Evolutionary conservation across 2,888 invertebrate genomes (phyloP).

Genomic region (Sicus ferrugineus): DNA sequence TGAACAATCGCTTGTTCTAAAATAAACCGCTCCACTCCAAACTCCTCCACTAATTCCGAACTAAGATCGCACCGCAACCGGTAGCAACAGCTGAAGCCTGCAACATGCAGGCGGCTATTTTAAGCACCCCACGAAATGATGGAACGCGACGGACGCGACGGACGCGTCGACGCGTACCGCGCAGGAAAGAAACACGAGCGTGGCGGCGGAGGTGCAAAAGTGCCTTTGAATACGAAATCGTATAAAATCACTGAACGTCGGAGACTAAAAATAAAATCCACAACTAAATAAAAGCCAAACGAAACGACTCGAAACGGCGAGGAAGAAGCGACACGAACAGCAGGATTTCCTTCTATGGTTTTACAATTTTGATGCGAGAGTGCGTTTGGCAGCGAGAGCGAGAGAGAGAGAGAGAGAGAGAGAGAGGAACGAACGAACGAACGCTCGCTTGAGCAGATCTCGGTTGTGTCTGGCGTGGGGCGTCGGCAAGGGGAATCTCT

Average conservation of each 20-base stretch:
- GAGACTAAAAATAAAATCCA: slow-evolving; percentile 23
- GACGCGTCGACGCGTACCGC: neutral
- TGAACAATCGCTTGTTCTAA: neutral
- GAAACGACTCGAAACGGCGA: neutral
- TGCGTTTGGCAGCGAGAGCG: neutral
- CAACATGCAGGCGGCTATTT: neutral
- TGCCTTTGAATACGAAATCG: neutral
- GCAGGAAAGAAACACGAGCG: neutral
- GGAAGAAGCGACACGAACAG: neutral
- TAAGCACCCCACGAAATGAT: neutral
- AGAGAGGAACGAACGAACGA: no score
- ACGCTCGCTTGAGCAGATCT: no score
- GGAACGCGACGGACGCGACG: neutral
- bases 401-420: no score
- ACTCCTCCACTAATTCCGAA: neutral
- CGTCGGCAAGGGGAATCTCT: neutral
- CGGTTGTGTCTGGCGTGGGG: neutral
- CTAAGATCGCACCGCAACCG: neutral
- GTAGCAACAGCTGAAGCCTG: neutral
- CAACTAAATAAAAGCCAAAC: slow-evolving; percentile 22
- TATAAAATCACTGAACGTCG: neutral
- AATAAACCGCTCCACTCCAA: neutral
- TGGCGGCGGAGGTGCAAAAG: neutral
- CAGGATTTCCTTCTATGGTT: slow-evolving; percentile 1
- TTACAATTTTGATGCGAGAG: neutral